Evolutionary conservation across 2,888 invertebrate genomes (phyloP).

Genomic region (Xylophagus ater): DNA sequence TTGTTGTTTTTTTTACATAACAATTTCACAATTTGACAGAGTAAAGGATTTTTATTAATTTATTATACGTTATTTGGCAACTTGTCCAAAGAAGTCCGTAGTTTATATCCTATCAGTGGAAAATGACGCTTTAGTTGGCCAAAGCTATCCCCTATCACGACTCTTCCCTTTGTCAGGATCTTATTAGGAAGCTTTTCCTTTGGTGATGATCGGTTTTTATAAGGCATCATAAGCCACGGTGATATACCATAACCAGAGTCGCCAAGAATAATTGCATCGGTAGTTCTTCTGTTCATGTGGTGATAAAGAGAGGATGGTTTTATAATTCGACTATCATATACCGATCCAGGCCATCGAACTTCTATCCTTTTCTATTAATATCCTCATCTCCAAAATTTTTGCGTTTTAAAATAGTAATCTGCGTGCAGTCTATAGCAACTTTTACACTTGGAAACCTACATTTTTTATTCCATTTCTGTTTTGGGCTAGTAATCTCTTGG

Average conservation of each 20-base stretch:
- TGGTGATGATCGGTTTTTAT: conserved; percentile 5
- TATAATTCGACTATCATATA: no score
- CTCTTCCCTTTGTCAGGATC: conserved; percentile 2
- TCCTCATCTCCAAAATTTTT: no score
- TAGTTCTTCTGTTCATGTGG: conserved; percentile 10
- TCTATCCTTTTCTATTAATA: no score
- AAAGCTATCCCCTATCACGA: conserved; percentile 1
- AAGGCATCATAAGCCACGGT: conserved; percentile 5
- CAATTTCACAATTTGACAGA: no score
- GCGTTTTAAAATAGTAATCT: no score
- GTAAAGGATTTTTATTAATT: no score
- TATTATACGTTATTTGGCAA: no score
- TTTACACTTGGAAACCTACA: no score
- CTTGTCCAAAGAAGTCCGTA: conserved; percentile 1
- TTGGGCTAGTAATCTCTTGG: no score
- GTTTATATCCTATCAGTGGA: neutral
- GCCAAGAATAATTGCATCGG: conserved; percentile 12
- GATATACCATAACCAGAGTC: conserved; percentile 8
- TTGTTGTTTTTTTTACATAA: no score
- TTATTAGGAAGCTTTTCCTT: conserved; percentile 1
- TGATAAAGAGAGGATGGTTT: conserved; percentile 11
- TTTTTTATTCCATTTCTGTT: no score
- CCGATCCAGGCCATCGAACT: conserved; percentile 13
- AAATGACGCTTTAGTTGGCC: conserved; percentile 3
- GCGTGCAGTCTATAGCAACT: no score